Conservation (phyloP, 2,797 vertebrate genomes). For the Knipowitschia caucasica region DNA sequence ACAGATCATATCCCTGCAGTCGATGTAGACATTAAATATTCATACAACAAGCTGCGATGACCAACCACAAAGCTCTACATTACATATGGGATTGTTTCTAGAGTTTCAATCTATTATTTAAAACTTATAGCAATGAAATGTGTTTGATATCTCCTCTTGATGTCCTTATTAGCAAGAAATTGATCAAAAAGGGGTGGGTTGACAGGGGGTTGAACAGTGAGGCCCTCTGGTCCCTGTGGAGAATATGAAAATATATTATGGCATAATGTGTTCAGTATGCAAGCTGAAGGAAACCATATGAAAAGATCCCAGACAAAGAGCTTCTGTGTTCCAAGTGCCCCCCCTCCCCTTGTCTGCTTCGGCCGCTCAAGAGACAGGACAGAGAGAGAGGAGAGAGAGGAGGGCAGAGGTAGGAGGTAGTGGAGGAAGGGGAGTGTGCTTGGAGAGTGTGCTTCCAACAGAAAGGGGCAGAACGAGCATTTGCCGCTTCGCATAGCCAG, state of each 20-base stretch:
- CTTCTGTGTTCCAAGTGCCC: conserved; percentile 79
- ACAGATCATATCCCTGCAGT: conserved; percentile 21
- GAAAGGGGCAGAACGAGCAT: conserved; percentile 67
- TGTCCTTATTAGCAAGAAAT: conserved; percentile 47
- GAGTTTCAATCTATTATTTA: conserved; percentile 40
- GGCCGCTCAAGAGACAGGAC: conserved; percentile 33
- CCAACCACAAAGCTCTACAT: conserved; percentile 22
- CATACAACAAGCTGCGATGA: conserved; percentile 16
- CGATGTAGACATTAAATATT: conserved; percentile 21
- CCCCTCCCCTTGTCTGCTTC: conserved; percentile 69
- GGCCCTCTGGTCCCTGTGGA: conserved; percentile 59
- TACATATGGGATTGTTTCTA: conserved; percentile 28
- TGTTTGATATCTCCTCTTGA: conserved; percentile 41
- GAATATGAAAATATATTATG: conserved; percentile 83
- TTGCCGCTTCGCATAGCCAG: conserved; percentile 56
- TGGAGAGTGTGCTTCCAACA: conserved; percentile 45
- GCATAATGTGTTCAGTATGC: conserved; percentile 84
- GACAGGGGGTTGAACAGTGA: conserved; percentile 20
- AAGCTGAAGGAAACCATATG: conserved; percentile 85
- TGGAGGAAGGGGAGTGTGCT: conserved; percentile 56
- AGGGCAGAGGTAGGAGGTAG: conserved; percentile 46
- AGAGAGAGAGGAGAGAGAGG: conserved; percentile 28
- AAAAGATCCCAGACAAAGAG: conserved; percentile 80
- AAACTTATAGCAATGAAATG: too few relatives aligned
- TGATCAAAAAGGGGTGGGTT: conserved; percentile 36